Evolutionary conservation across 2,113 vertebrate genomes (phyloP), one percentile per base, ranked within the genome.

Genomic region (Stomatorhinus ivindoensis): DNA sequence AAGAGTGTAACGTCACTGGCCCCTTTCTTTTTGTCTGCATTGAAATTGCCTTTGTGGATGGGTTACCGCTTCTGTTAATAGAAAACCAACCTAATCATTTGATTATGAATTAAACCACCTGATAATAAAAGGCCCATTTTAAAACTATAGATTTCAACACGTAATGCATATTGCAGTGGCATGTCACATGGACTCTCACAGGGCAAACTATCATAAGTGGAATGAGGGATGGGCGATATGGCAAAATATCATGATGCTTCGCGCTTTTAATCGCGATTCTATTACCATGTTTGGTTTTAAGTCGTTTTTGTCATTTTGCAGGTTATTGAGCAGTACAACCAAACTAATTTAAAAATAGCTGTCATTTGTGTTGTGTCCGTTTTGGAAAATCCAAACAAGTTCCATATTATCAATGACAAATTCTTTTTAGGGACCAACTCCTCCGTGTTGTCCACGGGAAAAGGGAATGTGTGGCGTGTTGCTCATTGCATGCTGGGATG

Each of bases 11-110:
- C 7, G 31, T 1, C 3, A 51, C 19, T 17, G 13, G 44, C 1
- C 27, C 9, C 10, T 88, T 90, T 21, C 1, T 84, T 39, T 90
- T 4, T 39, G 39, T 27, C 47, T 80, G 61, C 39, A 69, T 80
- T 21, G 21, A 21, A 27, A 58, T 2, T 9, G 7, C 50, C 53
- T 21, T 10, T 48, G 88, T 88, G 76, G 35, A 69, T 86, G n/a
- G 89, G 69, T 4, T 6, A 53, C 53, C 65, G 90, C 21, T 48
- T 91, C 80, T 93, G 92, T 90, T n/a, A 88, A 76, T 47, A 86
- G 5, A 76, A 53, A 85, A 47, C 87, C n/a, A 17, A 19, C 24
- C 31, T 39, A 39, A 76, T n/a, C n/a, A 24, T 17, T 76, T 31
- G n/a, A 47, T 73, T 48, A 50, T 48, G 3, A 15, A 35, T 48